Evolutionary conservation across 2,888 invertebrate genomes (phyloP), one percentile per base, ranked within the genome.

Genomic region (Eucriotettix oculatus): DNA sequence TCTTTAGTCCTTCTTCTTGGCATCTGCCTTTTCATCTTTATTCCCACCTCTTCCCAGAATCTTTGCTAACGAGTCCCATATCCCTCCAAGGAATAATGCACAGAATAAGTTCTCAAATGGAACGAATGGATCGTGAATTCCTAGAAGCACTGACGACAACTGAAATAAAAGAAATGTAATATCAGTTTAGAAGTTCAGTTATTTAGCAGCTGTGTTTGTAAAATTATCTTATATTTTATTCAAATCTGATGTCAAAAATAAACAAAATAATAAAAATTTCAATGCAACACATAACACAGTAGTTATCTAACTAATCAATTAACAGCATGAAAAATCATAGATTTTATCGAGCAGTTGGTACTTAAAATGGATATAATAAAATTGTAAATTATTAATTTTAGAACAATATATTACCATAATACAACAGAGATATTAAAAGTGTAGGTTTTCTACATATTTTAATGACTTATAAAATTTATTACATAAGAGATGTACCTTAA

Each of bases 71-170:
- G 95, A 94, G 76, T 99, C 99, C 91, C 96, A 97, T 72, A 99
- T 90, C 59, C 99, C 99, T 52, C 99, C 99, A 75, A 99, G 84
- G 79, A 94, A 94, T 58, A 97, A 77, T 29, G 97, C 95, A 73
- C 96, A 98, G 78, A 92, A 88, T 61, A 99, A 79, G 74, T 99
- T 99, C 79, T 99, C 99, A 72, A 99, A 95, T 14, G 99, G 99
- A 69, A 94, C 85, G 76, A 99, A 98, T 52, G 99, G 99, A 79
- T 99, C 99, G 72, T 95, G 94, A 69, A 99, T 97, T 67, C 96
- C 95, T 68, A 99, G 80, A 61, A 99, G 78, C 69, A 99, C 88
- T 10, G 97, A 95, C 29, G 96, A 95, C 63, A 99, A 74, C 83
- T 90, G 78, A 64, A 67, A 66, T 29, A 52, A 52, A 12, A 57